Evolutionary conservation across 2,888 invertebrate species (phyloP), one percentile per base, ranked within the genome.

Genomic region (Gisinianus flammeolus): DNA sequence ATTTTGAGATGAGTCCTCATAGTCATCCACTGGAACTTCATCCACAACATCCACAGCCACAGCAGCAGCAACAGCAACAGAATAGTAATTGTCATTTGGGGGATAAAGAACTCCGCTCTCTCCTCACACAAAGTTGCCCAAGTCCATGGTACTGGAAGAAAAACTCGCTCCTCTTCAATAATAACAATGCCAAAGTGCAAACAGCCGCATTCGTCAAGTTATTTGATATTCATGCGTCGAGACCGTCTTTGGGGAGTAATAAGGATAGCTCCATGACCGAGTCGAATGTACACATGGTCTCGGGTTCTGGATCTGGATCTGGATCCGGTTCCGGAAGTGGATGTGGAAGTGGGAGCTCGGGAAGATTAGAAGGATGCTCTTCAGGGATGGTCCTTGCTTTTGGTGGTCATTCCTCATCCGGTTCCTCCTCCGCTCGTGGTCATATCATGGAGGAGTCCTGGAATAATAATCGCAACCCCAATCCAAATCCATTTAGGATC

Each of bases 91-190:
- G 8, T 62, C 22, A 74, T 67, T 19, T 62, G 62, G 26, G 26
- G 24, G 62, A 28, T 12, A 16, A 10, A 6, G 4, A 12, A 26
- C 44, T 76, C 33, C 5, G 68, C 54, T 24, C 77, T 35, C 52
- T 80, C 56, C 76, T 83, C 77, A 83, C 83, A 0, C 83, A 83
- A 71, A 83, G 83, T 69, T 83, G 83, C 64, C 83, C 83, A 1
- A 79, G 77, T 68, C 79, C 79, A 0, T 77, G 77, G 77, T 77
- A 44, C n/a, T 77, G 77, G 77, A 70, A 77, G 31, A 66, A 68
- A 68, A 76, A 76, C 44, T 76, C 71, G 35, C n/a, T 68, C 19
- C 52, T 54, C 30, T 54, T 68, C 28, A 76, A 76, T 33, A 76
- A 68, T 22, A 76, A 76, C 24, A 62, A 69, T 30, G 64, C 64